Evolutionary conservation across 2,888 invertebrate species (phyloP).

Genomic region (Hypomecis punctinalis): DNA sequence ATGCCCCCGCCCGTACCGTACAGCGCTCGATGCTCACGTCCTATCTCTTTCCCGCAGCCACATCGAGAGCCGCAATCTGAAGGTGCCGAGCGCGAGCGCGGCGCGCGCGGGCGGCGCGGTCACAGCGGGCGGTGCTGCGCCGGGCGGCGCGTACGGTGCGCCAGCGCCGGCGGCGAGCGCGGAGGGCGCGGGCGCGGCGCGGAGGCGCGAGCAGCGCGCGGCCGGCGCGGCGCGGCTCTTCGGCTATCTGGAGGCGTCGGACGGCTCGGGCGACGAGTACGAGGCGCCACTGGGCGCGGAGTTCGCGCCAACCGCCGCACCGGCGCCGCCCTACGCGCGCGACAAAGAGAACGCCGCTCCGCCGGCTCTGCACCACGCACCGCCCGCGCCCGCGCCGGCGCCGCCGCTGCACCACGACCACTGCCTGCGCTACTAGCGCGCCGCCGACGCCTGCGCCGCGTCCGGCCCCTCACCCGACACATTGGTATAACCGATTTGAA

Average conservation of each 20-base stretch:
- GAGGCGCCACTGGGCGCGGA: constrained; percentile 59
- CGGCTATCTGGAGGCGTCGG: constrained; percentile 90
- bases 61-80: constrained; percentile 86
- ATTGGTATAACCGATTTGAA: too few relatives aligned
- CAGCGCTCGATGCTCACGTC: constrained; percentile 1
- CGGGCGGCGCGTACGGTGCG: constrained; percentile 43
- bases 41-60: constrained; percentile 75
- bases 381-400: constrained; percentile 55
- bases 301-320: constrained; percentile 37
- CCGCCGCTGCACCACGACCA: constrained; percentile 77
- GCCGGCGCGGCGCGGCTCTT: constrained; percentile 88
- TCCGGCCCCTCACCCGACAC: neutral
- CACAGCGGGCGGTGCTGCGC: constrained; percentile 50
- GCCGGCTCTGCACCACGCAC: constrained; percentile 70
- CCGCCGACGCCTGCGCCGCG: too few relatives aligned
- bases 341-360: constrained; percentile 79
- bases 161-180: constrained; percentile 38
- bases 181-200: constrained; percentile 48
- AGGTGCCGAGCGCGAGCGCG: constrained; percentile 71
- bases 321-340: constrained; percentile 63
- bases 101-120: constrained; percentile 63
- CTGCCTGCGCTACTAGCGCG: constrained; percentile 73
- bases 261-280: constrained; percentile 87
- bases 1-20: neutral
- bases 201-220: constrained; percentile 57